Evolutionary conservation across 2,113 vertebrate genomes (phyloP), one percentile per base, ranked within the genome.

Genomic region (Todiramphus chloris): DNA sequence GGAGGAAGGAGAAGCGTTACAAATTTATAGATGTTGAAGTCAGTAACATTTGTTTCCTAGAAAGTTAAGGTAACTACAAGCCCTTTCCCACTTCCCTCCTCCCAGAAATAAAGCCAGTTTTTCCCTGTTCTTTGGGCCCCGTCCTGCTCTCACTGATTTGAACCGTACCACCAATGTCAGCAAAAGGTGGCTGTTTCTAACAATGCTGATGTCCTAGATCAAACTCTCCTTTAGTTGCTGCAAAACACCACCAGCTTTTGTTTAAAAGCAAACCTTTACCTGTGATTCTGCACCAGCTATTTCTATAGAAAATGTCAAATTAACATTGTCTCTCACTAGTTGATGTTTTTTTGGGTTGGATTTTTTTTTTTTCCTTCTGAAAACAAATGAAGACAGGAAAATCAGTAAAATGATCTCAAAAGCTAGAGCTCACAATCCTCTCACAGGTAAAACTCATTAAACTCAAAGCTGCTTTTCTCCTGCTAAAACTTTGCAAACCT

Each of bases 21-120:
- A 91, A 67, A 92, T 77, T 39, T 94, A 85, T 59, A 83, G 93
- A 95, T 82, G 78, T 68, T 86, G 44, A 88, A 59, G 27, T 8
- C 14, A 7, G 46, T 48, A 58, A 35, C 8, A 23, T 82, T 81
- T 62, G 74, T 69, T 96, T 89, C 81, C 79, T 89, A 92, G 88
- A 92, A 96, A 96, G 83, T 73, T 73, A 28, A 64, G 33, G 46
- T 10, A 75, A 88, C 78, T 64, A 31, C 20, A 44, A 83, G 53
- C 21, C 27, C 53, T 68, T 55, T 78, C 50, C 64, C n/a, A 16
- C 18, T 66, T 21, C 35, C 5, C 39, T 73, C 31, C 31, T 74
- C n/a, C 48, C 50, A 78, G 59, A 59, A 72, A 64, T 16, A 56
- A 76, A 62, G n/a, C 25, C 41, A 58, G 39, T 41, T 69, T 79